Evolutionary conservation across 1,140 invertebrate genomes (phyloP).

Genomic region (Heliconius congener): DNA sequence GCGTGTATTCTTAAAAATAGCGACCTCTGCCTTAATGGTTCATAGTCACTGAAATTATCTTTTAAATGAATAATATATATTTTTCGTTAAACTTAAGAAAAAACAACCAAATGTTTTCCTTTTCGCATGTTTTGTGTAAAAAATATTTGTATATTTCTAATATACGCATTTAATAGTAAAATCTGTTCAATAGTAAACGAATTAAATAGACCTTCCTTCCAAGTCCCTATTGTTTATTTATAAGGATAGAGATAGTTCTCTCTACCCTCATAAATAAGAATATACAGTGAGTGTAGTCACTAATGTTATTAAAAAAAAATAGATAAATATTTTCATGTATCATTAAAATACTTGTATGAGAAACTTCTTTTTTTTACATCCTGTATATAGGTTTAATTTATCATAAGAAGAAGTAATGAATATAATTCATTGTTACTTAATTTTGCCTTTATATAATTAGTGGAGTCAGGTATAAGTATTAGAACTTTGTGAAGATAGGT

Average conservation of each 20-base stretch:
- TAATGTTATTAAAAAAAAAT: constrained; percentile 21
- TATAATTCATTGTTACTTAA: not conserved
- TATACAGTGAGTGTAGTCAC: not conserved
- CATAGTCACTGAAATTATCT: too few relatives aligned
- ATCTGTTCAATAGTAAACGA: not conserved
- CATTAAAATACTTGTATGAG: constrained; percentile 25
- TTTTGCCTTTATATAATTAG: too few relatives aligned
- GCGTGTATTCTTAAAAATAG: not conserved
- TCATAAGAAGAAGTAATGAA: too few relatives aligned
- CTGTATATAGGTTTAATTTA: not conserved
- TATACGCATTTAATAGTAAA: not conserved
- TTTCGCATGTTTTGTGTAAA: not conserved
- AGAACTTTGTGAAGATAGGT: too few relatives aligned
- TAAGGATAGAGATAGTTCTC: not conserved
- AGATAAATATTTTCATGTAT: constrained; percentile 30
- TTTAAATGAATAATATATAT: too few relatives aligned
- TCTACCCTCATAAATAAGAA: not conserved
- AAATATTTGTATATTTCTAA: not conserved
- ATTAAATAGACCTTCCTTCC: not conserved
- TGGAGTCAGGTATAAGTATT: too few relatives aligned
- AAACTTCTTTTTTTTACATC: constrained; percentile 14
- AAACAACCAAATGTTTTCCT: too few relatives aligned
- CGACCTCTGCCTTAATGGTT: too few relatives aligned
- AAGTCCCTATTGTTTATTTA: not conserved
- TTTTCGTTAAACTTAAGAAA: too few relatives aligned